Conservation (phyloP, 2,888 invertebrate genomes). For the Pelosia muscerda region DNA sequence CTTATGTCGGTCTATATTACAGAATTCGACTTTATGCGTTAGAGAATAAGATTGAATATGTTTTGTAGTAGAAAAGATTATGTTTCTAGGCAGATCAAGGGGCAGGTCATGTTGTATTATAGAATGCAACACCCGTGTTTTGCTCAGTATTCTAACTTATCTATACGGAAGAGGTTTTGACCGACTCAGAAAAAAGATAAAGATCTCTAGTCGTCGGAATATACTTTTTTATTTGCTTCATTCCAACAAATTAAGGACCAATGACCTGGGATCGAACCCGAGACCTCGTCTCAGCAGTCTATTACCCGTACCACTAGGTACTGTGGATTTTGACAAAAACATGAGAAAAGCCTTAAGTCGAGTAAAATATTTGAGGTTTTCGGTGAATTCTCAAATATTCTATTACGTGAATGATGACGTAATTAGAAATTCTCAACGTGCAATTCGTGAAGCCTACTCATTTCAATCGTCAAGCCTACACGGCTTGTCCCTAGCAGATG, state of each 20-base stretch:
- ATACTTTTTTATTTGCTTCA: no score
- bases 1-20: not conserved
- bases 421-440: constrained; percentile 10
- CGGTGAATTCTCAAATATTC: not conserved
- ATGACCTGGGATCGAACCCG: no score
- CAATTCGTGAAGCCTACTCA: not conserved
- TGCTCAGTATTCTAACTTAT: constrained; percentile 7
- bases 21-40: constrained; percentile 6
- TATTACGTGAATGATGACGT: constrained; percentile 6
- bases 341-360: no score
- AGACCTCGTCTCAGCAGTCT: no score
- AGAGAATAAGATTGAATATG: constrained; percentile 15
- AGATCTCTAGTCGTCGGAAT: not conserved
- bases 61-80: not conserved
- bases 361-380: not conserved
- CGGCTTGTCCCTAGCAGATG: not conserved
- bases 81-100: constrained; percentile 9
- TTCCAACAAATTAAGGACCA: no score
- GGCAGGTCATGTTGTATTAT: constrained; percentile 17
- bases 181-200: not conserved
- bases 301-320: no score
- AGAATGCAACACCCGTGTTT: not conserved
- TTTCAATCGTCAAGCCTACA: no score
- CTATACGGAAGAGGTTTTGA: constrained; percentile 12
- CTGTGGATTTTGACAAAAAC: no score